phyloP scores from a whole-genome alignment of 2,888 invertebrate species.

The Xiphydria camelus region DNA sequence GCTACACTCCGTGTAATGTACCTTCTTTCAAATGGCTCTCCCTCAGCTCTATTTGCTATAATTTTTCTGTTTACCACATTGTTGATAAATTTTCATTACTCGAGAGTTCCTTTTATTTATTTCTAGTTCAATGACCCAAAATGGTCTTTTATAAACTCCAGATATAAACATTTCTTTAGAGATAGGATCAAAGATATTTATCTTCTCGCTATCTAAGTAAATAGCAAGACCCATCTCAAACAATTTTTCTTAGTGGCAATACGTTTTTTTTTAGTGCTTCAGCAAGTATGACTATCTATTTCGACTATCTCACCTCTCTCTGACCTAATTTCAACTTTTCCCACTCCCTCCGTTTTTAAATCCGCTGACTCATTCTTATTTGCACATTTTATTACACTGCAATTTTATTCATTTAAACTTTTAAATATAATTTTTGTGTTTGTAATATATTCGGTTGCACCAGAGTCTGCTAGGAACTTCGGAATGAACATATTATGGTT shows the following conservation, averaged over 20 bases:
- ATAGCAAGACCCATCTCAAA: conserved; percentile 9
- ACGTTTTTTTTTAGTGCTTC: conserved; percentile 12
- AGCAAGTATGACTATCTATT: conserved; percentile 10
- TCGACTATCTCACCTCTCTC: background rate
- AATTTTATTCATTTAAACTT: conserved; percentile 1
- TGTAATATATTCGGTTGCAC: conserved; percentile 13
- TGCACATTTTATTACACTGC: conserved; percentile 5
- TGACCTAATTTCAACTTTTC: conserved; percentile 4
- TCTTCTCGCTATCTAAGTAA: background rate
- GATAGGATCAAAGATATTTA: background rate
- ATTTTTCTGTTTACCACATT: conserved; percentile 1
- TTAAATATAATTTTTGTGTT: conserved; percentile 11
- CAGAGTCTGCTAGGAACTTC: conserved; percentile 16
- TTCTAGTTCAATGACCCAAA: background rate
- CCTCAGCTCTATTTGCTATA: background rate
- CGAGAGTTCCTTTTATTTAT: too few relatives aligned
- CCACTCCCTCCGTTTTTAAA: conserved; percentile 12
- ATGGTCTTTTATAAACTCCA: conserved; percentile 1
- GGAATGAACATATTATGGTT: too few relatives aligned
- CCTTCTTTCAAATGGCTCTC: background rate
- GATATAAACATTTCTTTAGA: background rate
- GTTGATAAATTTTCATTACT: too few relatives aligned
- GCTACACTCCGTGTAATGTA: background rate
- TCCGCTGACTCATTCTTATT: conserved; percentile 8
- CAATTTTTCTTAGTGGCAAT: conserved; percentile 10